Percentiles rank a stretch among this genome's conserved stretches.
Conservation (phyloP, 1,140 invertebrate species). For the Aleiodes sp. region DNA sequence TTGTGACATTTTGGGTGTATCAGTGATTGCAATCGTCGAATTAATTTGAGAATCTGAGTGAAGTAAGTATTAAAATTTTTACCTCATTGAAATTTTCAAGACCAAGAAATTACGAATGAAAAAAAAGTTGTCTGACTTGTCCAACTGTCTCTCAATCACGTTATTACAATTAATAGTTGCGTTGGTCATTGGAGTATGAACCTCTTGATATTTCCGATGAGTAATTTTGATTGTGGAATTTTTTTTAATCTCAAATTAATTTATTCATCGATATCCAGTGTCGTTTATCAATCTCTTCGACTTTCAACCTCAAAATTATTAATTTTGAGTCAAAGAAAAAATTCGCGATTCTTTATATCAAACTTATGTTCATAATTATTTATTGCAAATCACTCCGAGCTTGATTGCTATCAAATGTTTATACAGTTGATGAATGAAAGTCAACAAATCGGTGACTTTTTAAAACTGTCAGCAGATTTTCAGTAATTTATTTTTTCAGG, state of each 20-base stretch:
- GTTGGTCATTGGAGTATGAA: too few relatives aligned
- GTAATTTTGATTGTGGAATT: too few relatives aligned
- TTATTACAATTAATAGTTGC: too few relatives aligned
- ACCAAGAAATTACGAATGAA: not conserved
- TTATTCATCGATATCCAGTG: too few relatives aligned
- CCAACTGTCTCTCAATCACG: not conserved
- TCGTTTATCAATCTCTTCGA: too few relatives aligned
- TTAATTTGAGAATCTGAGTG: too few relatives aligned
- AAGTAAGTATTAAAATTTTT: not conserved
- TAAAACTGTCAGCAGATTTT: not conserved
- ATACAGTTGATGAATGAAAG: too few relatives aligned
- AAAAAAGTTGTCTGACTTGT: not conserved
- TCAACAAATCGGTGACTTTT: too few relatives aligned
- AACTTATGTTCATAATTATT: not conserved
- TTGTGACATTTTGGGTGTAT: not conserved
- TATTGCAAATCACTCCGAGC: not conserved
- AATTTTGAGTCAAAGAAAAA: too few relatives aligned
- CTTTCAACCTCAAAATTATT: too few relatives aligned
- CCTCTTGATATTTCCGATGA: too few relatives aligned
- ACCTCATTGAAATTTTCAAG: not conserved
- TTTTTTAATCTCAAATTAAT: too few relatives aligned
- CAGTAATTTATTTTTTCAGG: conserved; percentile 14
- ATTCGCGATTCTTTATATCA: not conserved
- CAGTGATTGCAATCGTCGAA: not conserved
- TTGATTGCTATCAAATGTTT: not conserved